Base-by-base conservation (phyloP, 2,888 invertebrate species). In the Allophyes oxyacanthae region DNA sequence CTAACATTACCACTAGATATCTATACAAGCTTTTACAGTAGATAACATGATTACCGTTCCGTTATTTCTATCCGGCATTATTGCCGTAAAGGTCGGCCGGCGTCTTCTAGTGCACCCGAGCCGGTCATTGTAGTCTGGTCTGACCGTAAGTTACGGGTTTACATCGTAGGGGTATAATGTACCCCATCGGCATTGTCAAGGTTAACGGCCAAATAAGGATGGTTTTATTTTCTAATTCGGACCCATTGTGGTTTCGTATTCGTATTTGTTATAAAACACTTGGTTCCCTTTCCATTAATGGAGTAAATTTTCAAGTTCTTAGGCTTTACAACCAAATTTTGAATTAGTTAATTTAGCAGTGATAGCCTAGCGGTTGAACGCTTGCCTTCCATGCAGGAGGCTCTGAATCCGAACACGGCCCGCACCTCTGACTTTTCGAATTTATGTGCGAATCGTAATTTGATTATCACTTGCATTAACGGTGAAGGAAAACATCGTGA, bases 101-200 rank as follows among this genome's bases (percentile, higher is more conserved):
- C n/a, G 60, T 66, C 60, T 68, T 71, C 57, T 63, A 78, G 55
- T 76, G 65, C 70, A 75, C 79, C 79, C 78, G 11, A 15, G 78
- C 32, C 57, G 74, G 59, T 63, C 61, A 71, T 78, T 77, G 44
- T 43, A 15, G 36, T 14, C 38, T 34, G 20, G 68, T 10, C 43
- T 11, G 34, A 43, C 42, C 67, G 34, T 65, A 70, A 51, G 33
- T 74, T 63, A 74, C 52, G 25, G 49, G 58, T 51, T 63, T 41
- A 52, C 11, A 55, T 55, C 26, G 46, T 33, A 46, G 6, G 38
- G 52, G 50, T 53, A 44, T 48, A 46, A 49, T 50, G 43, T 58
- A 53, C 41, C 50, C 46, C 37, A 36, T 45, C 28, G 52, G 54
- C 33, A 33, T 50, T 50, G 36, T n/a, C 14, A 28, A 49, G 46